phyloP scores from a whole-genome alignment of 1,140 invertebrate genomes.

The Drosophila parabipectinata region DNA sequence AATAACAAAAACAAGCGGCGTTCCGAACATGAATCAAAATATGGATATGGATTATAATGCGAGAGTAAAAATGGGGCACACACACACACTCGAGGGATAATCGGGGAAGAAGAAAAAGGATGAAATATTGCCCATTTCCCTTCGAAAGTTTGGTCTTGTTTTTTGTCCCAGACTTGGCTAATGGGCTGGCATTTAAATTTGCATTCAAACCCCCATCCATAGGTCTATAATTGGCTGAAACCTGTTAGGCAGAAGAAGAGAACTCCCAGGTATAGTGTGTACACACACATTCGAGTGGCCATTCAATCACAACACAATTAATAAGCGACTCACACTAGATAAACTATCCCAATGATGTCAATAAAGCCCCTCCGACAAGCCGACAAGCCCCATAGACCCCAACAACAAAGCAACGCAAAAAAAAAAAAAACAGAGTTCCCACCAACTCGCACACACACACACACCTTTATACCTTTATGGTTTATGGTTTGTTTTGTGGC shows the following conservation, averaged over 20 bases:
- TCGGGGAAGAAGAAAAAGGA: conserved; percentile 19
- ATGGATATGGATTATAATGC: conserved; percentile 77
- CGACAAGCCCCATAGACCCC: background rate
- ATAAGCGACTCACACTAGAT: conserved; percentile 53
- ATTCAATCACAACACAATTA: conserved; percentile 76
- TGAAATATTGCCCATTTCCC: conserved; percentile 38
- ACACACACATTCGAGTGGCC: conserved; percentile 61
- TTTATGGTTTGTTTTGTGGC: conserved; percentile 6
- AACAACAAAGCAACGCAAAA: conserved; percentile 6
- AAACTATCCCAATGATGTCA: conserved; percentile 54
- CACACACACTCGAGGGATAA: background rate
- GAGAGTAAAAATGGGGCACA: conserved; percentile 74
- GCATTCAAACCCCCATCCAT: conserved; percentile 23
- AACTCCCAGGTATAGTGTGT: conserved; percentile 25
- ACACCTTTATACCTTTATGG: conserved; percentile 5
- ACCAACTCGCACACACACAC: conserved; percentile 22
- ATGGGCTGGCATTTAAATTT: conserved; percentile 7
- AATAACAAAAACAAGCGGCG: conserved; percentile 68
- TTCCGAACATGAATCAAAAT: conserved; percentile 70
- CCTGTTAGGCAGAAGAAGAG: conserved; percentile 46
- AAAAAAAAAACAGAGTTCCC: conserved; percentile 20
- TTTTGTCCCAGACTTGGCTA: too few relatives aligned
- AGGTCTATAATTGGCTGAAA: conserved; percentile 37
- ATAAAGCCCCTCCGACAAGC: conserved; percentile 8
- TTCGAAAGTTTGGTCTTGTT: background rate